phyloP scores from a whole-genome alignment of 2,797 vertebrate genomes.

The Cuniculus paca region DNA sequence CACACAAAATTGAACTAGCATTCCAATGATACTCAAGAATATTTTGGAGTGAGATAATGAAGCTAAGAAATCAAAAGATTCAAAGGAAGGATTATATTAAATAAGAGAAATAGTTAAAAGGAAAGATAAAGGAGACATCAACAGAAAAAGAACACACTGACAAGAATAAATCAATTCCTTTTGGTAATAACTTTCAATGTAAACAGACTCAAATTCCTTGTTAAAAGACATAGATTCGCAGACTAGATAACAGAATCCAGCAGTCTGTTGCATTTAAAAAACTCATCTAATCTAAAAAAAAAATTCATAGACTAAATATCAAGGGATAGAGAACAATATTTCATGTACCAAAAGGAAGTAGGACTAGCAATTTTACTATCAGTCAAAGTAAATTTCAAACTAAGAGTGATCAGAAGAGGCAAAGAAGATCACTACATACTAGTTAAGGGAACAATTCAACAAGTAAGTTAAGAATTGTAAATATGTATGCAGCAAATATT shows the following conservation, averaged over 20 bases:
- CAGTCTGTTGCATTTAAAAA: not conserved
- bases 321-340: not conserved
- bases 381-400: not conserved
- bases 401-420: not conserved
- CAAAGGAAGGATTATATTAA: not conserved
- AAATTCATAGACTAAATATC: not conserved
- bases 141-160: not conserved
- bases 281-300: not conserved
- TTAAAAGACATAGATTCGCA: not conserved
- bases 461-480: not conserved
- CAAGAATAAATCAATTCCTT: not conserved
- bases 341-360: not conserved
- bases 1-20: not conserved
- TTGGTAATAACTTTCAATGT: not conserved
- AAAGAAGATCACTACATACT: not conserved
- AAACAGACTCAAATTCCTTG: not conserved
- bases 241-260: not conserved
- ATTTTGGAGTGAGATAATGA: not conserved
- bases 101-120: not conserved
- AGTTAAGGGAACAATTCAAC: not conserved
- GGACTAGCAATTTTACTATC: not conserved
- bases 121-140: not conserved
- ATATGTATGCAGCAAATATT: not conserved
- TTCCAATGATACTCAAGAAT: not conserved
- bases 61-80: not conserved